These are phyloP conservation scores for Zoanthus solanderi DNA, from an alignment of 92 coral and sea anemone genomes.

Conservation along the genomic window DNA sequence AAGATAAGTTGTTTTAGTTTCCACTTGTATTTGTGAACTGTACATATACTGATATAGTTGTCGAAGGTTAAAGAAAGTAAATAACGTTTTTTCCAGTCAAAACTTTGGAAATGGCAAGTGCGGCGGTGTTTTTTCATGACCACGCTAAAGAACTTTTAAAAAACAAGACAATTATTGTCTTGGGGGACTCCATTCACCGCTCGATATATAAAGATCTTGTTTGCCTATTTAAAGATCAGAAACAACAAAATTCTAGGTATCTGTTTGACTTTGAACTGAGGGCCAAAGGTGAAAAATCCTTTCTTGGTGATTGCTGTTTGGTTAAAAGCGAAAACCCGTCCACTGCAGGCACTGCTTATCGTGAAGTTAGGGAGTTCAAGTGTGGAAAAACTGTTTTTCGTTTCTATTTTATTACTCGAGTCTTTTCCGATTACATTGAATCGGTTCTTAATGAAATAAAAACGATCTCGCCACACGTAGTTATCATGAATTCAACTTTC, in stretches of 20 bases:
- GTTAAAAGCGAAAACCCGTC: slow-evolving; percentile 70
- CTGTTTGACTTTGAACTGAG: slow-evolving; percentile 68
- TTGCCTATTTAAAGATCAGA: slow-evolving; percentile 72
- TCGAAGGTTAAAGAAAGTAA: neutral
- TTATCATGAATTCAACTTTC: slow-evolving; percentile 88
- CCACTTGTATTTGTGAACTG: neutral
- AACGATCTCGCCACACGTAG: slow-evolving; percentile 74
- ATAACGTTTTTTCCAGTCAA: neutral
- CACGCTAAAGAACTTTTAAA: slow-evolving; percentile 69
- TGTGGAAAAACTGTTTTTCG: slow-evolving; percentile 55
- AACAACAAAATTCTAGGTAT: slow-evolving; percentile 74
- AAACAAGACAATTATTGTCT: slow-evolving; percentile 72
- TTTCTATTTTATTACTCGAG: slow-evolving; percentile 88
- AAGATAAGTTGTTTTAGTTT: neutral
- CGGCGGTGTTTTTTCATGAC: slow-evolving; percentile 69
- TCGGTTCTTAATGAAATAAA: slow-evolving; percentile 78
- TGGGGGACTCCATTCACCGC: slow-evolving; percentile 95
- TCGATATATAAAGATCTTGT: slow-evolving; percentile 91
- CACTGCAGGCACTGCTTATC: slow-evolving; percentile 68
- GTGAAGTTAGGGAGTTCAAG: slow-evolving; percentile 87
- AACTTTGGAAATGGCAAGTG: neutral
- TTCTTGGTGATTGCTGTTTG: slow-evolving; percentile 80
- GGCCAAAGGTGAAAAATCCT: slow-evolving; percentile 83
- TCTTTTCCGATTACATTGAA: slow-evolving; percentile 81
- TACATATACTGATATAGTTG: no score